Evolutionary conservation across 2,797 vertebrate genomes (phyloP), one percentile per base, ranked within the genome.

Genomic region (Clarias laeviceps): DNA sequence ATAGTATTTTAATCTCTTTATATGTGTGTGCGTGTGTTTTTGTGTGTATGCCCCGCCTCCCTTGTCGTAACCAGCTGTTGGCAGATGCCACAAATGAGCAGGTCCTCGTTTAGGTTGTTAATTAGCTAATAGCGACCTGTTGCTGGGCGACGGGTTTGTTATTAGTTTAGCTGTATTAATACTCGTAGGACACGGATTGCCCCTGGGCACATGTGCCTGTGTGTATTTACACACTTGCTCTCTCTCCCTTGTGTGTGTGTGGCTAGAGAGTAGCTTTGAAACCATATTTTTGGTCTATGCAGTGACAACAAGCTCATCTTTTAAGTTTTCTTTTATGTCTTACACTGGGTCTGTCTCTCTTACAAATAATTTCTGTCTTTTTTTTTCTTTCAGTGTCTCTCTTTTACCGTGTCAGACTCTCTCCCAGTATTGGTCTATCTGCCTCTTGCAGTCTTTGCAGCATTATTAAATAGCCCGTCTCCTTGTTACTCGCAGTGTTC

Each of bases 1-100:
- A 93, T 94, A 93, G 93, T 92, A 89, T 91, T 92, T 92, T 93
- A 93, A 91, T 94, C 91, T 87, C 50, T 68, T 18, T 24, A 32
- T 81, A 34, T 82, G 81, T 84, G 59, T 73, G 22, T 61, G 59
- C 82, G 65, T 18, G 57, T 80, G 74, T 80, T 34, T 61, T 37
- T 17, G 40, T 32, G 37, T 78, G 50, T 40, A 2, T 50, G 68
- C 81, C 32, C 79, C 82, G 68, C 84, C 85, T 76, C 64, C 61
- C 77, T 80, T 50, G 27, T 83, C 59, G 54, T 70, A 80, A 74
- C 74, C 88, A 86, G 88, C 84, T 87, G 84, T 86, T 88, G 85
- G 83, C 88, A 84, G 87, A 83, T 89, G 89, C 83, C 87, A 86
- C 78, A 88, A 85, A 83, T 86, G 85, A 87, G 83, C 85, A 85